Evolutionary conservation across 2,797 vertebrate genomes (phyloP).

Genomic region (Echeneis naucrates): DNA sequence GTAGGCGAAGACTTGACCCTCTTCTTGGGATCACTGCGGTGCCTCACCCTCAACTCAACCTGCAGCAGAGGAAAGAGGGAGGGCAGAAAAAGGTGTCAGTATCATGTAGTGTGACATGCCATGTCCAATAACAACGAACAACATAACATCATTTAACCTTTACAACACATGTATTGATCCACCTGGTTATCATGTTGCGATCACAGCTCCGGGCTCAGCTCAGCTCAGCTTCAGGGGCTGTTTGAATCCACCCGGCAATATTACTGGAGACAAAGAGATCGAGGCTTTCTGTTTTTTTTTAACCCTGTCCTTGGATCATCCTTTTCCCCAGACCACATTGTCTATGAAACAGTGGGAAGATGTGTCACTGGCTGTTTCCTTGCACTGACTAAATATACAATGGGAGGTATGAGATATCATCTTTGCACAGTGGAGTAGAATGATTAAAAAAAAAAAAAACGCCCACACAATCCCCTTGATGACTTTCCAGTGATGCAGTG

Average conservation of each 20-base stretch:
- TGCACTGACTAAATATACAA: constrained; percentile 73
- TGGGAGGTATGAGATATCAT: constrained; percentile 75
- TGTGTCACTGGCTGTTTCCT: constrained; percentile 68
- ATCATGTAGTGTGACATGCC: constrained; percentile 80
- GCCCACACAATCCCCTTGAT: constrained; percentile 64
- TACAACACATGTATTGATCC: constrained; percentile 89
- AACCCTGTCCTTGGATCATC: constrained; percentile 76
- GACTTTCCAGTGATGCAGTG: constrained; percentile 65
- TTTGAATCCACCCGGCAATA: constrained; percentile 78
- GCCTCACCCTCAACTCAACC: constrained; percentile 61
- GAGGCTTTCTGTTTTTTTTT: constrained; percentile 61
- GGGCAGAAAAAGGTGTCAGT: constrained; percentile 74
- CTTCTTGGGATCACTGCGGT: constrained; percentile 58
- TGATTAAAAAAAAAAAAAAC: constrained; percentile 76
- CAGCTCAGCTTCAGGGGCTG: constrained; percentile 78
- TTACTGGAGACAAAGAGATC: constrained; percentile 80
- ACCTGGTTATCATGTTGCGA: constrained; percentile 81
- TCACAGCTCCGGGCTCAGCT: constrained; percentile 79
- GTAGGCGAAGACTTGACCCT: constrained; percentile 53
- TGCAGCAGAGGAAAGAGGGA: constrained; percentile 44
- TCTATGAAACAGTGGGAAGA: constrained; percentile 68
- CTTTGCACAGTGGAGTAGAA: constrained; percentile 68
- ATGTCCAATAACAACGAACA: constrained; percentile 82
- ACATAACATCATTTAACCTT: constrained; percentile 91
- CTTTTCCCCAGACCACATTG: constrained; percentile 65